Evolutionary conservation across 2,888 invertebrate species (phyloP), one percentile per base, ranked within the genome.

Genomic region (Rhagonycha lutea): DNA sequence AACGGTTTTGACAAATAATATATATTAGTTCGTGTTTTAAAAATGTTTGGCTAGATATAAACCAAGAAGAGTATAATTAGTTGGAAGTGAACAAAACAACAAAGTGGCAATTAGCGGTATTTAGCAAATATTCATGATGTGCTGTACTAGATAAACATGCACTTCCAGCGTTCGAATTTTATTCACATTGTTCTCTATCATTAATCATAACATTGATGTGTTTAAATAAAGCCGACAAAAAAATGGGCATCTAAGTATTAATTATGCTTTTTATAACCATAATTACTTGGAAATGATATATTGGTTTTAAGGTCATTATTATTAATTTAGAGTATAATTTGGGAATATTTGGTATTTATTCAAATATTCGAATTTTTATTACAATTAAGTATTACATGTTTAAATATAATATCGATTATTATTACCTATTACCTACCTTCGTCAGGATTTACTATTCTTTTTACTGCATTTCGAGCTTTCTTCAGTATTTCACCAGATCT

Each of bases 141-240:
- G 74, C 79, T 75, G 77, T 78, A 73, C 77, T 80, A 80, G 80
- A 80, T 79, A 81, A 80, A 81, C 81, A 80, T 79, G 80, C 79
- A 81, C 75, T 77, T 72, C 76, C 78, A 73, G 71, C 69, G 76
- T 75, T 79, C 77, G 79, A 78, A 79, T 80, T 79, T 81, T 81
- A 80, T 81, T 81, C 81, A 81, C 81, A 82, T 82, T 81, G 81
- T 81, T 77, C 80, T 72, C 74, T 75, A 74, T 80, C 82, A 82
- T 82, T 82, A 82, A 82, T 82, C 82, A 82, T 81, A 78, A 74
- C 81, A 82, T 82, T 81, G 82, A 82, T 82, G 81, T 81, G 81
- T 81, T 81, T 80, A 82, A 82, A 82, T 82, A 82, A 82, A 82
- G 77, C 77, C 77, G 77, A 81, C 78, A 73, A 76, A 76, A 74